A percentile compares a stretch with the other conserved stretches of the same genome.
Conservation (phyloP, 2,888 invertebrate species). For the Candidula unifasciata region DNA sequence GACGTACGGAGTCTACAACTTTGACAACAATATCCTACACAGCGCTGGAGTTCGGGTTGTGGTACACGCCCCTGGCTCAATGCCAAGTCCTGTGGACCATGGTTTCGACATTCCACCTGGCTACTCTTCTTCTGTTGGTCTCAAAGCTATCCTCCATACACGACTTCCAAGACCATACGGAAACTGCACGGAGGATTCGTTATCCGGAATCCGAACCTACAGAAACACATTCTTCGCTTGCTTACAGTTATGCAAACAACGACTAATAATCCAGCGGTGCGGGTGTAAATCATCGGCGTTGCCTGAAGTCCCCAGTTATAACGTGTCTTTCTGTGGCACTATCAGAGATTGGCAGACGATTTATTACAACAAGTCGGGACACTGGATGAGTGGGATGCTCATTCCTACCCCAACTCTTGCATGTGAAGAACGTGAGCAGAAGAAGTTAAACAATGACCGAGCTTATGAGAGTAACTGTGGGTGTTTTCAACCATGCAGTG, state of each 20-base stretch:
- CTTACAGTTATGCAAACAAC: conserved; percentile 71
- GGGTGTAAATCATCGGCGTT: conserved; percentile 70
- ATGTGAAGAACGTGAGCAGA: conserved; percentile 65
- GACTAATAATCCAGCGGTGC: conserved; percentile 67
- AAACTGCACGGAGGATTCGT: conserved; percentile 67
- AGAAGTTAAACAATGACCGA: conserved; percentile 67
- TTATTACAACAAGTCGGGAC: conserved; percentile 48
- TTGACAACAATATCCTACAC: conserved; percentile 70
- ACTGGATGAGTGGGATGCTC: conserved; percentile 51
- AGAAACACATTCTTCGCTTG: conserved; percentile 72
- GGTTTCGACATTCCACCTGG: conserved; percentile 75
- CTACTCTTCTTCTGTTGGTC: conserved; percentile 72
- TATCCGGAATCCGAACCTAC: conserved; percentile 59
- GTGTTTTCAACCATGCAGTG: conserved; percentile 67
- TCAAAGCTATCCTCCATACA: conserved; percentile 68
- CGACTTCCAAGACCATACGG: conserved; percentile 69
- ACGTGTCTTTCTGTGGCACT: conserved; percentile 69
- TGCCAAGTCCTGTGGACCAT: conserved; percentile 73
- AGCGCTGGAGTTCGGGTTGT: conserved; percentile 73
- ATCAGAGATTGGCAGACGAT: conserved; percentile 66
- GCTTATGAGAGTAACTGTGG: conserved; percentile 68
- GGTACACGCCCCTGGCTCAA: conserved; percentile 73
- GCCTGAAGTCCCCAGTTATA: conserved; percentile 59
- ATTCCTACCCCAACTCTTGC: conserved; percentile 60
- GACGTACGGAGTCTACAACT: conserved; percentile 69